Conservation (phyloP, 2,888 invertebrate genomes). For the Tinea semifulvella region DNA sequence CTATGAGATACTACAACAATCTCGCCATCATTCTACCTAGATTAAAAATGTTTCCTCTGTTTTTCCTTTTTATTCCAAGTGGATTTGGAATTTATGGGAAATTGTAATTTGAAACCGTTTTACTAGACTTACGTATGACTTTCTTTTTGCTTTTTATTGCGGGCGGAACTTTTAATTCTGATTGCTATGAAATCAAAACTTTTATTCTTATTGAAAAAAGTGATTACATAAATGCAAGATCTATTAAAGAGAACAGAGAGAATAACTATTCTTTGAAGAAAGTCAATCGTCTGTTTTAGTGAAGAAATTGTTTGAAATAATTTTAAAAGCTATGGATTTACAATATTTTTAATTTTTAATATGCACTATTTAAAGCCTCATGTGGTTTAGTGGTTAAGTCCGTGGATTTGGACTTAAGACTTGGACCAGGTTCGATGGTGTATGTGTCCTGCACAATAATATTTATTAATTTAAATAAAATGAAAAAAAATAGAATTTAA, state of each 20-base stretch:
- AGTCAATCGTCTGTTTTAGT: no score
- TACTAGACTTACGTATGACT: conserved; percentile 3
- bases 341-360: no score
- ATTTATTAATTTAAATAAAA: no score
- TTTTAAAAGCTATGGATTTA: no score
- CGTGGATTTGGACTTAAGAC: no score
- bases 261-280: no score
- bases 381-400: no score
- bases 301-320: no score
- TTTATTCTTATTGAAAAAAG: neutral
- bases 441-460: no score
- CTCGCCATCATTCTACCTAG: neutral
- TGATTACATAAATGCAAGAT: neutral
- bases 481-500: no score
- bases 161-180: conserved; percentile 5
- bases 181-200: conserved; percentile 7
- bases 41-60: conserved; percentile 1
- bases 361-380: no score
- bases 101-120: conserved; percentile 9
- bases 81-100: conserved; percentile 6
- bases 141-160: conserved; percentile 1
- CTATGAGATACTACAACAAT: neutral
- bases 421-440: no score
- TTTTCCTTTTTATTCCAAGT: conserved; percentile 5
- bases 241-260: neutral